Conservation (phyloP, 2,797 vertebrate genomes). For the Melopsittacus undulatus region DNA sequence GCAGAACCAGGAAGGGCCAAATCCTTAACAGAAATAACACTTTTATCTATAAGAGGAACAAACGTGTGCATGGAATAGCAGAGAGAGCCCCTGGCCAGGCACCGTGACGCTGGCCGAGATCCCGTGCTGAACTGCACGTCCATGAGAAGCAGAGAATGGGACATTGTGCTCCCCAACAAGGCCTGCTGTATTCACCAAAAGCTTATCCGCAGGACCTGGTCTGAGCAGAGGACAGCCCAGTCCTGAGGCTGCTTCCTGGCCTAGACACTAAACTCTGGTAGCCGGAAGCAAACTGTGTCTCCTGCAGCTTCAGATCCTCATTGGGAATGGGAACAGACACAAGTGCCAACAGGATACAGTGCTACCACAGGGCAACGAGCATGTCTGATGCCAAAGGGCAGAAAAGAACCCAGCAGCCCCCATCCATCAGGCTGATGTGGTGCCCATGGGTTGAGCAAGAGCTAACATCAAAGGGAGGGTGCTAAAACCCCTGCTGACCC, state of each 20-base stretch:
- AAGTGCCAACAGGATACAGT: accelerated
- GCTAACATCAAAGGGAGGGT: accelerated
- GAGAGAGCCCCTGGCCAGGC: not conserved
- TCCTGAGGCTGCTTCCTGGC: not conserved
- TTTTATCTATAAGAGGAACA: not conserved
- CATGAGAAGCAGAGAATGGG: not conserved
- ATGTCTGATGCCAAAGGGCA: not conserved
- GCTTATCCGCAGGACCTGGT: not conserved
- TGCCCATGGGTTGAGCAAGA: accelerated
- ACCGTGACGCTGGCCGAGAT: not conserved
- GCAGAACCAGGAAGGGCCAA: not conserved
- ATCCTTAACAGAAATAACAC: not conserved
- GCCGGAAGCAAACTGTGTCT: accelerated
- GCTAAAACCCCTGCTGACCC: not conserved
- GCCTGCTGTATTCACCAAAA: not conserved
- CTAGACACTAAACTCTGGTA: not conserved
- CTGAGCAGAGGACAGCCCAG: not conserved
- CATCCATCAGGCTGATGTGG: not conserved
- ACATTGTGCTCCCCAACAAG: not conserved
- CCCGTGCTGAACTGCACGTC: not conserved
- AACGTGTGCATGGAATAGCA: not conserved
- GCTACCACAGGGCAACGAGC: not conserved
- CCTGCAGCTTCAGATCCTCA: not conserved
- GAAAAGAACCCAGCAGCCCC: not conserved
- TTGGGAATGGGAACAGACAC: not conserved